Evolutionary conservation across 2,113 vertebrate species (phyloP).

Genomic region (Rhagologus leucostigma): DNA sequence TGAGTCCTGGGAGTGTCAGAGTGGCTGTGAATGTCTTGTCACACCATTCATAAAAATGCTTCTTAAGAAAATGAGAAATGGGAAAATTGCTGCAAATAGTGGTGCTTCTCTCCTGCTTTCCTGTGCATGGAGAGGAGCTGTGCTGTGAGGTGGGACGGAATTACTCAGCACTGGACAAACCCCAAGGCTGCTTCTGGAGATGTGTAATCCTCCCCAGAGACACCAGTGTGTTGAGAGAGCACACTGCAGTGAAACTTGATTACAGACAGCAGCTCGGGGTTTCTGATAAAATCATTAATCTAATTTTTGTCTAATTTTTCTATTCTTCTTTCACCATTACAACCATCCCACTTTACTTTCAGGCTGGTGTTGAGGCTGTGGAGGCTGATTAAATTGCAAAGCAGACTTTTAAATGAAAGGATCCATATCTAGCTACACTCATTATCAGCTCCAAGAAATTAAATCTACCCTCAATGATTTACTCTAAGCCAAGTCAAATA

Average conservation of each 20-base stretch:
- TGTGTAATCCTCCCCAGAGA: background rate
- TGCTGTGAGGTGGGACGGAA: background rate
- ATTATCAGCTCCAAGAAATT: constrained; percentile 46
- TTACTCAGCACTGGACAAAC: background rate
- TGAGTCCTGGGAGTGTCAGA: background rate
- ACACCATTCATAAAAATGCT: background rate
- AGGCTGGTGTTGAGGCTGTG: background rate
- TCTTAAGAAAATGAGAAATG: background rate
- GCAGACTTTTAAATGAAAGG: constrained; percentile 24
- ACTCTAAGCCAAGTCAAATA: background rate
- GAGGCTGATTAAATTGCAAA: constrained; percentile 33
- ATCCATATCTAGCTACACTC: constrained; percentile 15
- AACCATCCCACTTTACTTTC: background rate
- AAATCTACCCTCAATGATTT: background rate
- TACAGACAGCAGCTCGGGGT: background rate
- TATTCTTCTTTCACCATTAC: background rate
- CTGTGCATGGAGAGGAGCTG: fast-evolving
- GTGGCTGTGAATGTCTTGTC: background rate
- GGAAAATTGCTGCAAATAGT: fast-evolving
- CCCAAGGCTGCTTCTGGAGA: background rate
- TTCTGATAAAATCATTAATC: constrained; percentile 16
- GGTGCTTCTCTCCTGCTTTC: background rate
- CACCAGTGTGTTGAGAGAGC: background rate
- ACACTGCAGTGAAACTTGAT: background rate
- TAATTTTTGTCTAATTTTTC: background rate